A percentile compares a stretch with the other conserved stretches of the same genome.
Evolutionary conservation across 2,888 invertebrate species (phyloP).

Genomic region (Phania funesta): DNA sequence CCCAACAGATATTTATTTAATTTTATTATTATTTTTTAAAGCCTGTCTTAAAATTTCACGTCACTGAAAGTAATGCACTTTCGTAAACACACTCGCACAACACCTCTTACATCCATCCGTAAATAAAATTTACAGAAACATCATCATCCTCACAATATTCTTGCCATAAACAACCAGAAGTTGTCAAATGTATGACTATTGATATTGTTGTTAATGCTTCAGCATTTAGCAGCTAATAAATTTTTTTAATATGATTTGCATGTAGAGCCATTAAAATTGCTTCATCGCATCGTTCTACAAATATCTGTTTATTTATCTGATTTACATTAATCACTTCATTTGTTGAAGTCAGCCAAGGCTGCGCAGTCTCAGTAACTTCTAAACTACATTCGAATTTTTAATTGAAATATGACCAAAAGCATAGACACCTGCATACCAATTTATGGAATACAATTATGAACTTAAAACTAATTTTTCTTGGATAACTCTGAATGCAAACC

Average conservation of each 20-base stretch:
- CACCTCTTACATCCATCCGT: neutral
- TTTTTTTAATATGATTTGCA: conserved; percentile 42
- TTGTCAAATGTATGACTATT: conserved; percentile 49
- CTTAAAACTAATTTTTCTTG: no score
- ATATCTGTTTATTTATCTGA: conserved; percentile 18
- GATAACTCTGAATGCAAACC: no score
- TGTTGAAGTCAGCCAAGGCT: no score
- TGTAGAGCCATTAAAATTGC: conserved; percentile 6
- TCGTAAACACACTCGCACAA: neutral
- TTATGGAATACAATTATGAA: no score
- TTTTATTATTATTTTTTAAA: neutral
- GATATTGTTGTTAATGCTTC: conserved; percentile 55
- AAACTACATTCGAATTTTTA: no score
- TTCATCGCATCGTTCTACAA: neutral
- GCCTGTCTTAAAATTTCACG: neutral
- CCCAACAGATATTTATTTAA: conserved; percentile 9
- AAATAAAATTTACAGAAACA: neutral
- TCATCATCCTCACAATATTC: neutral
- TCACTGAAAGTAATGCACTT: conserved; percentile 3
- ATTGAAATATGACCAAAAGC: no score
- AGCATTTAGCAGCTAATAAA: conserved; percentile 51
- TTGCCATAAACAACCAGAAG: conserved; percentile 24
- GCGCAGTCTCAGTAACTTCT: no score
- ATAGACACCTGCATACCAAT: no score
- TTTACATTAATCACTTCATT: neutral